Percentiles rank a stretch among this genome's conserved stretches.
phyloP scores from a whole-genome alignment of 2,888 invertebrate species.

The Leptogaster cylindrica region DNA sequence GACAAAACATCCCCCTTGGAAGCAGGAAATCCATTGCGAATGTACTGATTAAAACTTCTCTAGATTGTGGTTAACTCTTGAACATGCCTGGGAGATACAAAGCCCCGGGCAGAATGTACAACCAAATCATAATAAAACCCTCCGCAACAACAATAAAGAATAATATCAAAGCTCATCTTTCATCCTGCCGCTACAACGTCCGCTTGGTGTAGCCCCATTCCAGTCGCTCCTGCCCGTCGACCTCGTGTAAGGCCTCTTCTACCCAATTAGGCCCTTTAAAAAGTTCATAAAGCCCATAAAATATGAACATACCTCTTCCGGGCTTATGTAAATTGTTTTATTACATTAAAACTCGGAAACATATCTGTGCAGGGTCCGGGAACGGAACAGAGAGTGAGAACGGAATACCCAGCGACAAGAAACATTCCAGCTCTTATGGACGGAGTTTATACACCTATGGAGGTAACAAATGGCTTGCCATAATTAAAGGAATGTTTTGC shows the following conservation, averaged over 20 bases:
- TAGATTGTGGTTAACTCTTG: conserved; percentile 36
- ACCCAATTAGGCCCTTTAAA: conserved; percentile 41
- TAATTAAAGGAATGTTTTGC: conserved; percentile 28
- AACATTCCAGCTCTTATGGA: neutral
- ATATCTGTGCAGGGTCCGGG: conserved; percentile 19
- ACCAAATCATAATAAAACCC: conserved; percentile 35
- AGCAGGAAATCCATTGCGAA: conserved; percentile 4
- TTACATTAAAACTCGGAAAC: conserved; percentile 33
- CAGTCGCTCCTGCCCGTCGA: neutral
- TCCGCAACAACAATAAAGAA: conserved; percentile 38
- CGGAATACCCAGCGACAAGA: no score
- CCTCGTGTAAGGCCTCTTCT: conserved; percentile 26
- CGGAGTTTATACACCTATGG: neutral
- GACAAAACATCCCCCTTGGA: neutral
- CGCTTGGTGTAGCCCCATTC: conserved; percentile 1
- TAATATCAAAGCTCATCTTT: conserved; percentile 42
- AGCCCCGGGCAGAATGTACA: conserved; percentile 17
- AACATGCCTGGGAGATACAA: conserved; percentile 1
- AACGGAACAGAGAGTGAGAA: no score
- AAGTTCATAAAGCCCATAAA: conserved; percentile 40
- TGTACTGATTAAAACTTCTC: conserved; percentile 36
- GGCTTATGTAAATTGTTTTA: conserved; percentile 43
- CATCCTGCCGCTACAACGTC: conserved; percentile 25
- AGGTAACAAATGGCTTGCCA: conserved; percentile 21
- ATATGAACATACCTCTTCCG: conserved; percentile 41